Base-by-base conservation (phyloP, 2,797 vertebrate species). In the Clarias pachynema region DNA sequence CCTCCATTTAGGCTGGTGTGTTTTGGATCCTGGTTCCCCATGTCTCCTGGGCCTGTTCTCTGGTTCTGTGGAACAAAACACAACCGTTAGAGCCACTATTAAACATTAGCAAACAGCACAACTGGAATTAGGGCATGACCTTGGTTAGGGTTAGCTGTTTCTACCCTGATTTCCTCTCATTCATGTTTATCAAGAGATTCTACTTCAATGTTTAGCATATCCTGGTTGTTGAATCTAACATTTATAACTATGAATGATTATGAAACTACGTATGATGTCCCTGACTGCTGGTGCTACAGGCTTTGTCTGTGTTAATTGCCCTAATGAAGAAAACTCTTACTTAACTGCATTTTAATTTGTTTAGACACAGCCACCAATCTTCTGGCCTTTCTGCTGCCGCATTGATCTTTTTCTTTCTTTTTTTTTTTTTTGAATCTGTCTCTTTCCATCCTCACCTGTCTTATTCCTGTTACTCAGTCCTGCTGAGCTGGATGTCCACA, bases 1-100 rank as follows among this genome's bases (percentile, higher is more conserved):
- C 12, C 89, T 87, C 87, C 89, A 93, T 89, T 92, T 93, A 84
- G 87, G 86, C 31, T 90, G 83, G 53, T 90, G 91, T 84, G 85
- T 83, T 91, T 92, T 92, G 80, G 86, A 69, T 78, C 84, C 91
- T 62, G 87, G 89, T 62, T 93, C 91, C 88, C 82, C 91, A 62
- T 87, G 86, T 89, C 91, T 92, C 80, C 88, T 90, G 49, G 91
- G 89, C 81, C 91, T 87, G 0, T 88, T 85, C n/a, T 92, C 91
- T 78, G 84, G 87, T 65, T 94, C 94, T 95, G 72, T 87, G 88
- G 59, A 86, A 80, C n/a, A 80, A 80, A 79, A 88, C 49, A 83
- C 29, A 84, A 12, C 72, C 14, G 49, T 86, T 31, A 90, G 75
- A 77, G 4, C 16, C 29, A 59, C 78, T 60, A 62, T 62, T 1